Evolutionary conservation across 2,113 vertebrate species (phyloP).

Genomic region (Entomyzon cyanotis): DNA sequence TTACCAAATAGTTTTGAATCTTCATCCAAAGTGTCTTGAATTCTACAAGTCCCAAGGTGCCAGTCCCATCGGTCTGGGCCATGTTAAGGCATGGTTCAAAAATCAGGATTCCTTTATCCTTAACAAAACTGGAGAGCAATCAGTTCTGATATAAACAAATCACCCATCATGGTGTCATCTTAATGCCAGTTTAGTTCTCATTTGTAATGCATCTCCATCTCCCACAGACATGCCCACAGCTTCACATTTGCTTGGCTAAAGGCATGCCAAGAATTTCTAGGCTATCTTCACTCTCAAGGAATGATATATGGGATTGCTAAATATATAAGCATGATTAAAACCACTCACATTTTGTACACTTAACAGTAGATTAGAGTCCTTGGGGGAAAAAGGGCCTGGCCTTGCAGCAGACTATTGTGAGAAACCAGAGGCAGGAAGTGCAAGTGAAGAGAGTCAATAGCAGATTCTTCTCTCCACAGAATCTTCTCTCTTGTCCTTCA

Average conservation of each 20-base stretch:
- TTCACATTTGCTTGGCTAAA: constrained; percentile 29
- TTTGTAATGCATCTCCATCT: neutral
- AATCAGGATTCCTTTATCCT: neutral
- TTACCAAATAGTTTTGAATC: constrained; percentile 87
- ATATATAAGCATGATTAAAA: neutral
- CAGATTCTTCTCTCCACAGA: neutral
- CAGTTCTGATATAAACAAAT: neutral
- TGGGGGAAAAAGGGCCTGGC: neutral
- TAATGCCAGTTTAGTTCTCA: neutral
- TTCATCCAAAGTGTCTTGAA: constrained; percentile 90
- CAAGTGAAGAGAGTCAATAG: neutral
- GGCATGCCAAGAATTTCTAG: constrained; percentile 10
- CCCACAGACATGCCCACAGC: neutral
- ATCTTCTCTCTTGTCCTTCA: neutral
- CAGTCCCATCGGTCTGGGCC: constrained; percentile 67
- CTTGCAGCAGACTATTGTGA: neutral
- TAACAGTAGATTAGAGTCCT: neutral
- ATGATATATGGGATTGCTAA: constrained; percentile 2
- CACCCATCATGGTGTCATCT: neutral
- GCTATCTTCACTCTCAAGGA: neutral
- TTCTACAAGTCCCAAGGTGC: constrained; percentile 81
- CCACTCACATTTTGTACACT: neutral
- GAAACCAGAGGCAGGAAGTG: neutral
- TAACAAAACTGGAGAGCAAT: neutral
- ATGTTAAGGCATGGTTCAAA: constrained; percentile 42